Base-by-base conservation (phyloP, 2,113 vertebrate genomes). In the Hippocampus barbouri region DNA sequence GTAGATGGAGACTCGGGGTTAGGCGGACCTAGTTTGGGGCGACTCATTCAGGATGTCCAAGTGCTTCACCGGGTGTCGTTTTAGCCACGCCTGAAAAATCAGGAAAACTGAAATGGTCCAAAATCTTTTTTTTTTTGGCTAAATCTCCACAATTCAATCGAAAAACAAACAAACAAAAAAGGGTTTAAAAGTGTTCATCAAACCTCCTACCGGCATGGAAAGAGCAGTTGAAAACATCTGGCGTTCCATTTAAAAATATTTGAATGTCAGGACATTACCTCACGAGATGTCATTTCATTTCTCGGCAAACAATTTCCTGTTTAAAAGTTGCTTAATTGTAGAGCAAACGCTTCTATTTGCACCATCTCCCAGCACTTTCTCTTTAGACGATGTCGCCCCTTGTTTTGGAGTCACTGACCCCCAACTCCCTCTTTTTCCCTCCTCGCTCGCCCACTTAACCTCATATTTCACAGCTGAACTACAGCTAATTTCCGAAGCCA, bases 391-490 rank as follows among this genome's bases (percentile, higher is more conserved):
- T n/a, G 4, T 25, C n/a, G 43, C 10, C 83, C 83, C 73, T 72
- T 86, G 81, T 89, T 87, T 90, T 85, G 83, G 80, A 89, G 80
- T 85, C 81, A 61, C 74, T 87, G 83, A 86, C 83, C 87, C 86
- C 74, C 6, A 75, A 75, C 85, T 63, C 68, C 73, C 69, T 65
- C 21, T 9, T 8, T 53, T 20, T 80, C 79, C 78, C 75, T 76
- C 76, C 71, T 63, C 83, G 82, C 69, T 88, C 83, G 86, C 79
- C 81, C 87, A 91, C 86, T 93, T 93, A 93, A 92, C 92, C 91
- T 85, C 89, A 86, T 90, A 90, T 93, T 91, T 92, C 90, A 91
- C 87, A 92, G 90, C 85, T 91, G 88, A 91, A 90, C 89, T 91
- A 83, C 86, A 68, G 83, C 87, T 91, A 91, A 92, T 92, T 38